Percentiles rank a stretch among this genome's conserved stretches.
phyloP scores from a whole-genome alignment of 2,888 invertebrate genomes.

The Drosophila percnosoma region DNA sequence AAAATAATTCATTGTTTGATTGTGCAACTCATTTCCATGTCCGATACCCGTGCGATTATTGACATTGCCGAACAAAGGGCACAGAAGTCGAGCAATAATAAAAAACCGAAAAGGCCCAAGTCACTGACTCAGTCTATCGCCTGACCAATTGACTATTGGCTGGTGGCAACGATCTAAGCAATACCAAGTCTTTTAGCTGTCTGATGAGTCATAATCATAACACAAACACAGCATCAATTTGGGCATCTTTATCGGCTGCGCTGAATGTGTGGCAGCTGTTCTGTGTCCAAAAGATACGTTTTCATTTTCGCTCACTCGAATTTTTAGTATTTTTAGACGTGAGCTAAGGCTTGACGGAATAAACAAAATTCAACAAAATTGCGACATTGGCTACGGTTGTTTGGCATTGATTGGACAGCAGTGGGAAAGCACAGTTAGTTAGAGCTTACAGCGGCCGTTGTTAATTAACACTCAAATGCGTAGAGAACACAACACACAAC shows the following conservation, averaged over 20 bases:
- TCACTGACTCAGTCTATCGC: slow-evolving; percentile 45
- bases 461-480: slow-evolving; percentile 31
- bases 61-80: slow-evolving; percentile 47
- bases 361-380: slow-evolving; percentile 11
- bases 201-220: slow-evolving; percentile 51
- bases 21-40: slow-evolving; percentile 45
- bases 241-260: slow-evolving; percentile 38
- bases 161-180: slow-evolving; percentile 35
- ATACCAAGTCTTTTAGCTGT: slow-evolving; percentile 38
- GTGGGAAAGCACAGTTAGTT: slow-evolving; percentile 22
- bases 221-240: slow-evolving; percentile 36
- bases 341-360: slow-evolving; percentile 44
- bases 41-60: slow-evolving; percentile 38
- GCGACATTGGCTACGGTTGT: slow-evolving; percentile 15
- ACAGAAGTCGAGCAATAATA: slow-evolving; percentile 9
- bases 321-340: slow-evolving; percentile 68
- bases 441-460: slow-evolving; percentile 40
- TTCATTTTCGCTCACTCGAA: slow-evolving; percentile 37
- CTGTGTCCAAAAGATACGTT: slow-evolving; percentile 46
- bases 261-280: slow-evolving; percentile 31
- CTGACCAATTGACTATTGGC: slow-evolving; percentile 19
- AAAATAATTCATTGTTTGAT: slow-evolving; percentile 24
- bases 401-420: slow-evolving; percentile 45
- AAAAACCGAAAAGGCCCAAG: slow-evolving; percentile 1
- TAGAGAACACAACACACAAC: slow-evolving; percentile 10